Base-by-base conservation (phyloP, 2,797 vertebrate genomes). In the Acipenser ruthenus region DNA sequence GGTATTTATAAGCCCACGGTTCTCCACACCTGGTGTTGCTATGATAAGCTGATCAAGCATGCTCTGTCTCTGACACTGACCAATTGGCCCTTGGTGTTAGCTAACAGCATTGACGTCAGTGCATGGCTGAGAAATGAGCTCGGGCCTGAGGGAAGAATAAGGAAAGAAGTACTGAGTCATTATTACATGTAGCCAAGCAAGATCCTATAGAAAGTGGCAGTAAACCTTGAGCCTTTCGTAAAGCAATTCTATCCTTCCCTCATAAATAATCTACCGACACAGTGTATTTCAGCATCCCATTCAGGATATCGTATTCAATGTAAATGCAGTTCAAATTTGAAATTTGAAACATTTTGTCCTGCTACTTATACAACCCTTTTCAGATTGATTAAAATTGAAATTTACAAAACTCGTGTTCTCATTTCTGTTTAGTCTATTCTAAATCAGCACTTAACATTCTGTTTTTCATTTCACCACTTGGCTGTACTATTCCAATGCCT, bases 81-180 rank as follows among this genome's bases (percentile, higher is more conserved):
- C 77, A 66, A 64, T 65, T 75, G 61, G 77, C 80, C 77, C 65
- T 72, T 65, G 48, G 71, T 65, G 69, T 77, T 64, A 70, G 15
- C n/a, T 79, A 79, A 71, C 73, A 73, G 80, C 77, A 78, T 67
- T 88, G 84, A 90, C 79, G 74, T 89, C 85, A 89, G 72, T 68
- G 72, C 50, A 2, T 12, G 64, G 74, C 74, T 64, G 77, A 79
- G 71, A 79, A 85, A 84, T 84, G 75, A 84, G 78, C 79, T 72
- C 70, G 64, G 79, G 73, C 80, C 83, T 60, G 4, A 66, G 76
- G 82, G 79, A 77, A 80, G 80, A 74, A 77, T 10, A 75, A 68
- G 70, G 78, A 73, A 59, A 78, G 79, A 71, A 76, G 75, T 81
- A 69, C 71, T 72, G 71, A 73, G 62, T 77, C 63, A 80, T 81